A percentile compares a stretch with the other conserved stretches of the same genome.
These are phyloP conservation scores for Ptychobarbus kaznakovi DNA, from an alignment of 2,797 vertebrate species.

Conservation along the genomic window DNA sequence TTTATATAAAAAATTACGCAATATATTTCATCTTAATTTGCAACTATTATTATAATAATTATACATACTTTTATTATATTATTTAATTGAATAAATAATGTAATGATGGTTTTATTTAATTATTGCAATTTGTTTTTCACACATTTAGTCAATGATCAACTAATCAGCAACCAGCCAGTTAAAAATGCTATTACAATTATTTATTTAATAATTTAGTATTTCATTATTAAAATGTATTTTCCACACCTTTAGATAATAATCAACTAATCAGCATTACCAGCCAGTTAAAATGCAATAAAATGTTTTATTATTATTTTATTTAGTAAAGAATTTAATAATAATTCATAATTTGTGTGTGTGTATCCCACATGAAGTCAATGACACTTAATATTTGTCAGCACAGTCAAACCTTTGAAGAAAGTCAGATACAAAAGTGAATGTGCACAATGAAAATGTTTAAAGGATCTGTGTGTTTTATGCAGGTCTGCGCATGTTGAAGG, in stretches of 20 bases:
- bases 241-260: not conserved
- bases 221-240: not conserved
- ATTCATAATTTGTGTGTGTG: too few species aligned
- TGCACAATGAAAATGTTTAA: not conserved
- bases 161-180: not conserved
- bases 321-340: not conserved
- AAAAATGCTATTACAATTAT: not conserved
- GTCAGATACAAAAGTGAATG: not conserved
- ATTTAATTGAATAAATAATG: not conserved
- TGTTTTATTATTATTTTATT: not conserved
- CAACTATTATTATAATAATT: not conserved
- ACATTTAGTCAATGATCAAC: slow-evolving; percentile 1
- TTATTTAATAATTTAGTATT: too few species aligned
- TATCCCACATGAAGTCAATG: not conserved
- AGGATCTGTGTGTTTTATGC: slow-evolving; percentile 24
- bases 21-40: not conserved
- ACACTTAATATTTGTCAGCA: not conserved
- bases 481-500: slow-evolving; percentile 32
- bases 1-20: too few species aligned
- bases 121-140: not conserved
- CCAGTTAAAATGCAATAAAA: not conserved
- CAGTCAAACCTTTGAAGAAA: not conserved
- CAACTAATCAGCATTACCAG: not conserved
- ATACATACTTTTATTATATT: too few species aligned
- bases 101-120: not conserved